These are phyloP conservation scores for Columba janthina DNA, from an alignment of 2,113 vertebrate species.

Conservation along the genomic window DNA sequence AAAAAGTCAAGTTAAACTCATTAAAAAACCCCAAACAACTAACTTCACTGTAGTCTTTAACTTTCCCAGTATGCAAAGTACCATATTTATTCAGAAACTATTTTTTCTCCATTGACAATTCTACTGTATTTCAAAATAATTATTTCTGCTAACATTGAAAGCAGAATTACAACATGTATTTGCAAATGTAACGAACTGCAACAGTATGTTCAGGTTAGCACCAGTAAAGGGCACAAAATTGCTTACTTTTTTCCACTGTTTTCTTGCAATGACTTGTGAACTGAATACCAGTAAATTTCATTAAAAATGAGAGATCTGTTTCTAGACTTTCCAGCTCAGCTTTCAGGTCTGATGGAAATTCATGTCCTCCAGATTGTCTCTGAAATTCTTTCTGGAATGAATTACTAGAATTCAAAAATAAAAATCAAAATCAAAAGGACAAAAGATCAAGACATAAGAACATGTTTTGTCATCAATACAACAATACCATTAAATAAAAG, in stretches of 20 bases:
- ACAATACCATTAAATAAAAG: neutral
- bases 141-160: neutral
- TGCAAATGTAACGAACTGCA: neutral
- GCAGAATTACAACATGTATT: neutral
- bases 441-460: neutral
- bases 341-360: conserved; percentile 55
- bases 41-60: neutral
- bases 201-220: neutral
- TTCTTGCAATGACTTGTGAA: conserved; percentile 78
- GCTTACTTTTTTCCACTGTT: conserved; percentile 79
- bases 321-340: conserved; percentile 75
- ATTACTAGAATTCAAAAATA: conserved; percentile 60
- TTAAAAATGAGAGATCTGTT: conserved; percentile 77
- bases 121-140: neutral
- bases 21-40: neutral
- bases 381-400: neutral
- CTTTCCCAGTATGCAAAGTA: neutral
- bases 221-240: neutral
- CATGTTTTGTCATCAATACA: neutral
- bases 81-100: neutral
- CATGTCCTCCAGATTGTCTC: neutral
- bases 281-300: conserved; percentile 77
- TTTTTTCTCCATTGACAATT: neutral
- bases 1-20: neutral
- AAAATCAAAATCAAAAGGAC: neutral